Evolutionary conservation across 2,113 vertebrate species (phyloP), one percentile per base, ranked within the genome.

Genomic region (Oryzias melastigma): DNA sequence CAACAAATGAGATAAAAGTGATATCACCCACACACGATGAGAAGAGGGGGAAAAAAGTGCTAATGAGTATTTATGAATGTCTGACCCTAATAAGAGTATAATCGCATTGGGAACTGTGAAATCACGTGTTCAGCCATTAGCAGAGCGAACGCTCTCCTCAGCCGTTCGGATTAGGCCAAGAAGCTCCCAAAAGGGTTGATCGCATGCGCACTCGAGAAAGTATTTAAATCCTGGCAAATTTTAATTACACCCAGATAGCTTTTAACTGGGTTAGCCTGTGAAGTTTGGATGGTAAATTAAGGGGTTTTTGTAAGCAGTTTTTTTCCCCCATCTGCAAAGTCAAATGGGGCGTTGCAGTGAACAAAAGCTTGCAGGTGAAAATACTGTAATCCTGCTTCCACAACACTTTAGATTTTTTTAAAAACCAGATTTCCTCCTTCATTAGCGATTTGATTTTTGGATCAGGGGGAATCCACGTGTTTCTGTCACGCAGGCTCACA

Each of bases 41-140:
- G 52, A 15, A 15, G 44, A 55, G 52, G 65, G 35, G 18, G 63
- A 14, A 41, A 52, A 54, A 65, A 40, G 18, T 65, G 64, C 56
- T 82, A 77, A 85, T 81, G 81, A 83, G 68, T 69, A 63, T 74
- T 85, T 76, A 80, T 81, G 68, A 81, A 84, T 76, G 81, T 81
- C 80, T 84, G 83, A 81, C 83, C 79, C 75, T 77, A 85, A 89
- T 86, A 78, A 80, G 71, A 68, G 68, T 22, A 62, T 84, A 83
- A 85, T 85, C 80, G 56, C 79, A 54, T 81, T 78, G 80, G 73
- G 83, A 83, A 67, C 80, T 67, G 72, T 83, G 78, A 87, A 84
- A 80, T 80, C 73, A 67, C 62, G 57, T 78, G 78, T 73, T 82
- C 76, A 64, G 69, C 75, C 83, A 82, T 78, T 79, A 71, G 70